A percentile compares a stretch with the other conserved stretches of the same genome.
phyloP scores from a whole-genome alignment of 2,797 vertebrate genomes.

The Pyrocephalus nanus region DNA sequence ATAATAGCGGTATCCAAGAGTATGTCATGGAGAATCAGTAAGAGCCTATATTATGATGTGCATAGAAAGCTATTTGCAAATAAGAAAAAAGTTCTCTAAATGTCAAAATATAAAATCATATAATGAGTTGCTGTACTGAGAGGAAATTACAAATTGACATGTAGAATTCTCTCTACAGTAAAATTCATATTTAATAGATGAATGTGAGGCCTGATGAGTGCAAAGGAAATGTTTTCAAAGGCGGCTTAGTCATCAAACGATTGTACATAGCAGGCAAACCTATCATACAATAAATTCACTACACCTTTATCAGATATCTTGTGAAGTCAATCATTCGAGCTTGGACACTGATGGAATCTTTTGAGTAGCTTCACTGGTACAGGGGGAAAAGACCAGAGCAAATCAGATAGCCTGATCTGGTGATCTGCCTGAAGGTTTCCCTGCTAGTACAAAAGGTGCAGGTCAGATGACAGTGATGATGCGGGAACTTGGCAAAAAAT shows the following conservation, averaged over 20 bases:
- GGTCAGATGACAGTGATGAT: not conserved
- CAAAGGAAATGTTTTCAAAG: slow-evolving; percentile 7
- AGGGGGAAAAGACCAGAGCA: not conserved
- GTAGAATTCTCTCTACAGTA: not conserved
- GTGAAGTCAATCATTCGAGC: not conserved
- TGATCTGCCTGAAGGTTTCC: not conserved
- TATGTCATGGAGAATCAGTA: slow-evolving; percentile 32
- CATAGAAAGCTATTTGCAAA: not conserved
- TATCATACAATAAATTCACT: not conserved
- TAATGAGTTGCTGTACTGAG: not conserved
- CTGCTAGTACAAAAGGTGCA: not conserved
- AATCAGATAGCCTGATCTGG: not conserved
- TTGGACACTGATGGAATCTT: not conserved
- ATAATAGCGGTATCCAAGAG: not conserved
- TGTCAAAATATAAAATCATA: slow-evolving; percentile 28
- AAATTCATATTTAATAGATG: not conserved
- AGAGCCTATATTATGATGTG: not conserved
- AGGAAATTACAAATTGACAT: not conserved
- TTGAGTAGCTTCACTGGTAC: not conserved
- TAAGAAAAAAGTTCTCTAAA: not conserved
- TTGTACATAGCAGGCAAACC: not conserved
- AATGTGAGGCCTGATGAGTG: not conserved
- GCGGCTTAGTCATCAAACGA: not conserved
- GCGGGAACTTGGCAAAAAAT: not conserved
- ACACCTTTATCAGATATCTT: not conserved